phyloP scores from a whole-genome alignment of 2,888 invertebrate species.

The Orthonevra nobilis region DNA sequence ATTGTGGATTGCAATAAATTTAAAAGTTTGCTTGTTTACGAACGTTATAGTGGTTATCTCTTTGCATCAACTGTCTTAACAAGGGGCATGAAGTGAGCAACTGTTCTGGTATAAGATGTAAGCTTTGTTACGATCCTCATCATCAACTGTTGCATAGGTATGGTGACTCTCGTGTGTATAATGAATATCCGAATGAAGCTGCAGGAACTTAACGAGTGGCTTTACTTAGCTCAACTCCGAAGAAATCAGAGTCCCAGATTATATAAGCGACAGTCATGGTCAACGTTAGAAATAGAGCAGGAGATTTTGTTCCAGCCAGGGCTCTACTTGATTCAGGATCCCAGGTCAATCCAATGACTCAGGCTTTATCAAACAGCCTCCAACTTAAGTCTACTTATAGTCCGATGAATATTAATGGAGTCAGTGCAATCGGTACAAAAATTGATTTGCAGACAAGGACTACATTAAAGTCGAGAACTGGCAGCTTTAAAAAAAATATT shows the following conservation, averaged over 20 bases:
- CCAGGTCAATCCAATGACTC: background rate
- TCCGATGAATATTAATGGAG: no score
- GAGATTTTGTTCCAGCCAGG: background rate
- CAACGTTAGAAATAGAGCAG: background rate
- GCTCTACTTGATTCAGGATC: conserved; percentile 14
- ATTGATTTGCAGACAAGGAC: no score
- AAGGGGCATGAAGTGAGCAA: conserved; percentile 1
- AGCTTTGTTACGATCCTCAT: conserved; percentile 15
- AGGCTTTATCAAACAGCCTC: background rate
- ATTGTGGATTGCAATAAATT: conserved; percentile 9
- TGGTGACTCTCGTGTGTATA: background rate
- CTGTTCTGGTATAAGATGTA: background rate
- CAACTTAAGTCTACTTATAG: background rate
- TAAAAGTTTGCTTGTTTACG: background rate
- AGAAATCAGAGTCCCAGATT: background rate
- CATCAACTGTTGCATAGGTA: conserved; percentile 10
- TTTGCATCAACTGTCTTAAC: conserved; percentile 6
- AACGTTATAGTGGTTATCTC: background rate
- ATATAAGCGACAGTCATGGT: conserved; percentile 11
- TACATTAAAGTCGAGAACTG: no score
- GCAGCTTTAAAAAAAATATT: no score
- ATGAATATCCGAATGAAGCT: background rate
- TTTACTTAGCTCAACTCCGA: background rate
- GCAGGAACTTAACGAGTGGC: background rate
- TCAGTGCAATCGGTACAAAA: no score